Conservation (phyloP, 2,113 vertebrate genomes). For the Thinocorus orbignyianus region DNA sequence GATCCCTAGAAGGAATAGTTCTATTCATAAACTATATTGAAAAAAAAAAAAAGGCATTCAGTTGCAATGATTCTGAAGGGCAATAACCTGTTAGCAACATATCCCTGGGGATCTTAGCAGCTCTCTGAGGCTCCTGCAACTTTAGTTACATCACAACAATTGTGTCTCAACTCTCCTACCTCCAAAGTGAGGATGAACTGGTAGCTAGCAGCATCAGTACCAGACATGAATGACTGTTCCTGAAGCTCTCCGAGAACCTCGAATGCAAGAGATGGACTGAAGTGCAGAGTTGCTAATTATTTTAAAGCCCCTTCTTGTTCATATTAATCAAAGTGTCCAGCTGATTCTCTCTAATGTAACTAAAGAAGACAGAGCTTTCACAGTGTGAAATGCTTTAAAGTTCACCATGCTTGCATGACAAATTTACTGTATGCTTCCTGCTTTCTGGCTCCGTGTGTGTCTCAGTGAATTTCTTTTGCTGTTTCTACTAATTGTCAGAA, state of each 20-base stretch:
- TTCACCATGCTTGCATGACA: slow-evolving; percentile 18
- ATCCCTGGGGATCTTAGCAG: not conserved
- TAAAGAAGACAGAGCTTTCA: not conserved
- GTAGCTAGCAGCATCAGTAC: not conserved
- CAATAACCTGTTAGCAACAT: not conserved
- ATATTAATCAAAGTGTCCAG: slow-evolving; percentile 20
- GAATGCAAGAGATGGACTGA: not conserved
- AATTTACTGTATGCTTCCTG: slow-evolving; percentile 1
- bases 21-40: not conserved
- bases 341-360: slow-evolving; percentile 19
- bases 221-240: not conserved
- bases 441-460: not conserved
- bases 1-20: not conserved
- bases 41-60: not conserved
- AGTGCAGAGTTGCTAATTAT: not conserved
- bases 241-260: not conserved
- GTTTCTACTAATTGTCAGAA: slow-evolving; percentile 47
- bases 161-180: not conserved
- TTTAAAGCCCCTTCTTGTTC: slow-evolving; percentile 8
- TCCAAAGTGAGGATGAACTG: not conserved
- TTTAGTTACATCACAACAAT: not conserved
- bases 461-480: not conserved
- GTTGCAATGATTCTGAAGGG: not conserved
- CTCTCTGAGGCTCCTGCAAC: not conserved
- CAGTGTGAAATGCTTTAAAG: slow-evolving; percentile 49